Evolutionary conservation across 2,113 vertebrate genomes (phyloP), one percentile per base, ranked within the genome.

Genomic region (Neoarius graeffei): DNA sequence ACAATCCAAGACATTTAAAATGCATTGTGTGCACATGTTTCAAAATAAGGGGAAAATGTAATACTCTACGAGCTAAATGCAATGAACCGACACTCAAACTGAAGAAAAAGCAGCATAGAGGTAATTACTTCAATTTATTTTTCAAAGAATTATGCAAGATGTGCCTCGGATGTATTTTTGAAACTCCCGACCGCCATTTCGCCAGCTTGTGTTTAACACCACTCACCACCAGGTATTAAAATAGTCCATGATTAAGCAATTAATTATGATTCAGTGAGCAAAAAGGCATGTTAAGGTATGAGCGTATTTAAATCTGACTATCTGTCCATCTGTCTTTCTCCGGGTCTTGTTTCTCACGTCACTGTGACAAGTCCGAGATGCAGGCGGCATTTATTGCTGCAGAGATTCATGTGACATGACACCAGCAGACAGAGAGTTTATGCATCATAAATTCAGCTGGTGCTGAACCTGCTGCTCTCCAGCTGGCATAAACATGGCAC

Each of bases 391-490:
- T 93, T 93, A 93, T 89, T 88, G 11, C 48, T 87, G 88, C 88
- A 89, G 73, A 82, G 89, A 89, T 91, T 92, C 88, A 93, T 90
- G 50, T 79, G 71, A 88, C 89, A 76, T 90, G 92, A 93, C 92
- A 93, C 87, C 56, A 89, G 89, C 77, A 20, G 19, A 85, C 87
- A 89, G 89, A 52, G 54, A 57, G 59, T 50, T 69, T 59, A 54
- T 27, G 17, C 59, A 30, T 87, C 73, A 60, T 83, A 23, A 56
- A 87, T 82, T 74, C 81, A 74, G 82, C 42, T 80, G 54, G 67
- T 17, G 25, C 35, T 52, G 54, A 88, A 80, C 35, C 83, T 74
- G 64, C 56, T 59, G 77, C 77, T 76, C 27, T 17, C 79, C 83
- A 85, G 77, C 67, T 57, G 67, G 67, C 67, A 84, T 48, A 42